Evolutionary conservation across 1,140 invertebrate species (phyloP).

Genomic region (Anoplophora glabripennis): DNA sequence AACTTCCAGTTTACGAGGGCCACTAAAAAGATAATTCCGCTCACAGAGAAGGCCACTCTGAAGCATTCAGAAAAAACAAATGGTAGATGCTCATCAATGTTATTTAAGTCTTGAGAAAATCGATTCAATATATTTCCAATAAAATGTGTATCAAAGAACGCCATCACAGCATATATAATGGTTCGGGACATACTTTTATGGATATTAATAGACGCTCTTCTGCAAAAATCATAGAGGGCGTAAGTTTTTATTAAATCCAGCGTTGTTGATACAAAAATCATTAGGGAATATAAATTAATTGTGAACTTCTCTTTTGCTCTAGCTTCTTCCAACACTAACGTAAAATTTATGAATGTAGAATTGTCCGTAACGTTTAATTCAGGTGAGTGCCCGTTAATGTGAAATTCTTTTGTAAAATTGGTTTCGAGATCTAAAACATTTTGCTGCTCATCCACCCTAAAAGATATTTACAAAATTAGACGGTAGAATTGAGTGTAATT

Average conservation of each 20-base stretch:
- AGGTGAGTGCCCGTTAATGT: background rate
- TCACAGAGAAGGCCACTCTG: background rate
- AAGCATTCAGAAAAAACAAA: background rate
- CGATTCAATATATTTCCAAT: slow-evolving; percentile 42
- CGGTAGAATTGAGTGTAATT: too few species aligned
- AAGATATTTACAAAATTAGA: too few species aligned
- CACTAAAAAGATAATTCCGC: slow-evolving; percentile 24
- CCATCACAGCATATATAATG: slow-evolving; percentile 32
- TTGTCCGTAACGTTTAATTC: background rate
- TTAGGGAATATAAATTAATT: background rate
- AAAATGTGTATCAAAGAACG: slow-evolving; percentile 38
- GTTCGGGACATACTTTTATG: slow-evolving; percentile 33
- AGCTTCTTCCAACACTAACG: too few species aligned
- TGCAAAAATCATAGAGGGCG: slow-evolving; percentile 15
- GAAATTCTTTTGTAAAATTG: background rate
- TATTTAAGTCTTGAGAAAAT: slow-evolving; percentile 38
- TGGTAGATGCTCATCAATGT: slow-evolving; percentile 35
- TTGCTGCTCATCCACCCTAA: slow-evolving; percentile 29
- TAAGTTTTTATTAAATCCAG: slow-evolving; percentile 21
- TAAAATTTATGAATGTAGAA: background rate
- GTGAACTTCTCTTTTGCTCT: background rate
- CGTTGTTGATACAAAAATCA: background rate
- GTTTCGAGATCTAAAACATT: slow-evolving; percentile 15
- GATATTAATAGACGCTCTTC: slow-evolving; percentile 31
- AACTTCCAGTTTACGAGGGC: slow-evolving; percentile 26